Conservation (phyloP, 2,888 invertebrate species). For the Agriopis leucophaearia region DNA sequence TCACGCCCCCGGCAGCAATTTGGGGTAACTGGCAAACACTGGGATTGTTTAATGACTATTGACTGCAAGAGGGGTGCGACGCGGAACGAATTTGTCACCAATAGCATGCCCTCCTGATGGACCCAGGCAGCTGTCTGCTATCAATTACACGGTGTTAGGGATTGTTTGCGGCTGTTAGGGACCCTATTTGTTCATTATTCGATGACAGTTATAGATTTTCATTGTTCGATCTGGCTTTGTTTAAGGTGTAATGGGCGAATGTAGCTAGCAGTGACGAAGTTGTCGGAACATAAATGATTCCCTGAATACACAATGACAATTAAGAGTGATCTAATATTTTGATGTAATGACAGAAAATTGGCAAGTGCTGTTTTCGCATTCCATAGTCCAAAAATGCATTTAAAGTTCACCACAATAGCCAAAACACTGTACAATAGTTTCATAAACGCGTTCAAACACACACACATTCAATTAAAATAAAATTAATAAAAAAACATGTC, state of each 20-base stretch:
- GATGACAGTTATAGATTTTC: conserved; percentile 76
- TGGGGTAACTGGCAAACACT: conserved; percentile 61
- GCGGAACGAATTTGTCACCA: conserved; percentile 80
- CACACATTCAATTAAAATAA: no score
- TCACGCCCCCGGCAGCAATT: conserved; percentile 69
- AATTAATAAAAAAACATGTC: no score
- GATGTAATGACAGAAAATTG: no score
- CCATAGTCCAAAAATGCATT: no score
- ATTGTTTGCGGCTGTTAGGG: conserved; percentile 81
- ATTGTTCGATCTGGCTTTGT: conserved; percentile 56
- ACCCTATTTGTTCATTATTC: conserved; percentile 79
- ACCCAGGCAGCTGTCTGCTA: conserved; percentile 72
- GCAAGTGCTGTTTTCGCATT: no score
- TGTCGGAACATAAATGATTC: conserved; percentile 27
- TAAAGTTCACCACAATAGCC: no score
- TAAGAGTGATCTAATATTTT: no score
- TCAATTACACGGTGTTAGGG: conserved; percentile 79
- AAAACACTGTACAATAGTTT: no score
- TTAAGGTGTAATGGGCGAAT: conserved; percentile 40
- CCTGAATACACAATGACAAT: background rate
- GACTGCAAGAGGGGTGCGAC: conserved; percentile 62
- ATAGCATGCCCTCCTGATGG: conserved; percentile 62
- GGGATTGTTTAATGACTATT: conserved; percentile 57
- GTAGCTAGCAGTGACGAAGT: conserved; percentile 3
- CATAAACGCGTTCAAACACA: no score